Evolutionary conservation across 2,113 vertebrate species (phyloP).

Genomic region (Deroptyus accipitrinus): DNA sequence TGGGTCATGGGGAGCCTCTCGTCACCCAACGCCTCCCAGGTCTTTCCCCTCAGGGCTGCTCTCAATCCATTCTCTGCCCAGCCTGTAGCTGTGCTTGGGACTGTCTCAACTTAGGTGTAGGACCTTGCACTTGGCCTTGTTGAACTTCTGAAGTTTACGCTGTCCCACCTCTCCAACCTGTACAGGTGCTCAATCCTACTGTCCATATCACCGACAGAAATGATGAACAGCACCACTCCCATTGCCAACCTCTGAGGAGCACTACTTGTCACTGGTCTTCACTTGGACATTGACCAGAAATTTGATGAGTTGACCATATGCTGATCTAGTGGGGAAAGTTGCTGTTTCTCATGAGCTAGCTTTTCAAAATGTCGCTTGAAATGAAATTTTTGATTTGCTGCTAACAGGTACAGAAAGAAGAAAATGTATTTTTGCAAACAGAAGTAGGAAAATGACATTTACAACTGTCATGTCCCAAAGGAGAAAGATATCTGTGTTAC

Average conservation of each 20-base stretch:
- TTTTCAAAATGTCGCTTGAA: neutral
- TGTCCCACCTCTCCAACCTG: neutral
- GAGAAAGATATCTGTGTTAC: neutral
- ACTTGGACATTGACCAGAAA: neutral
- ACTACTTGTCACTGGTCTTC: neutral
- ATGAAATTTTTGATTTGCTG: slow-evolving; percentile 25
- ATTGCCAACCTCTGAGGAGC: neutral
- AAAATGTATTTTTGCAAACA: neutral
- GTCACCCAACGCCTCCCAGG: neutral
- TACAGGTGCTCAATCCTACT: neutral
- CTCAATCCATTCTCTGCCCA: neutral
- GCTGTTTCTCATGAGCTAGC: neutral
- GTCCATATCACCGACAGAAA: neutral
- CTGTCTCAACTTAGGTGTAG: neutral
- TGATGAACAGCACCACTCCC: neutral
- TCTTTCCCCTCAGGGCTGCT: neutral
- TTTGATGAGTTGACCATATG: neutral
- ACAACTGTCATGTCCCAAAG: neutral
- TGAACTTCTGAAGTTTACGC: neutral
- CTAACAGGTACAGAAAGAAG: neutral
- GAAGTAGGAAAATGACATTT: slow-evolving; percentile 10
- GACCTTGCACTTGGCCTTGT: neutral
- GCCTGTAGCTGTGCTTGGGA: neutral
- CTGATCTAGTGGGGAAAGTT: neutral
- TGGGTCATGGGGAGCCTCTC: neutral